Base-by-base conservation (phyloP, 2,113 vertebrate genomes). In the Chamaetylas fuelleborni region DNA sequence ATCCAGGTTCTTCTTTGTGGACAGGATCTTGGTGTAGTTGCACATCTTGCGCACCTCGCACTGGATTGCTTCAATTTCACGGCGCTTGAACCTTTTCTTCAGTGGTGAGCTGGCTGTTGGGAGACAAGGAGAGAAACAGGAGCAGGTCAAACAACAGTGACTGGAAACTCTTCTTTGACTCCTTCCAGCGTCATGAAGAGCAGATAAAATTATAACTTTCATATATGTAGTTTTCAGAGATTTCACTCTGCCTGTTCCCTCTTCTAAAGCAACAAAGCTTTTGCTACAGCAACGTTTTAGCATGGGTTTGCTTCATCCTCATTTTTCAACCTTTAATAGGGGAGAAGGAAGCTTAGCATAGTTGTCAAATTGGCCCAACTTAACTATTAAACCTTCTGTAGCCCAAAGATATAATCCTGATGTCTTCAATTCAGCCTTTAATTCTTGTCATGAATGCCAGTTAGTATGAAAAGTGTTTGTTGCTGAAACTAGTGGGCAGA, bases 1-100 rank as follows among this genome's bases (percentile, higher is more conserved):
- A 97, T 99, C 99, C 97, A 99, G 98, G 97, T 99, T 99, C 98
- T 99, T 99, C 97, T 99, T 99, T 7, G 99, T 98, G 94, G 98
- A 98, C 92, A 99, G 98, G 86, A 99, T 98, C 96, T 99, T 99
- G 91, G 98, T 98, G 96, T 99, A 99, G 97, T 99, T 98, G 95
- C 99, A 99, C 98, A 99, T 99, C 97, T 99, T 99, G 89, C 98
- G 98, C 94, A 99, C 98, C 64, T 99, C 99, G 11, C 98, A 99
- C 96, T 99, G 98, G 97, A 99, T 99, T 92, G 99, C 99, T 97
- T 99, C 99, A 12, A 97, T 98, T 97, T 99, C 99, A 14, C 98
- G 97, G 34, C 98, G 98, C 92, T 99, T 99, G 97, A 99, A 99
- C 62, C 98, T 97, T 96, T 98, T 98, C 94, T 99, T 26, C 98